Evolutionary conservation across 1,140 invertebrate genomes (phyloP).

Genomic region (Lepidotrigona ventralis): DNA sequence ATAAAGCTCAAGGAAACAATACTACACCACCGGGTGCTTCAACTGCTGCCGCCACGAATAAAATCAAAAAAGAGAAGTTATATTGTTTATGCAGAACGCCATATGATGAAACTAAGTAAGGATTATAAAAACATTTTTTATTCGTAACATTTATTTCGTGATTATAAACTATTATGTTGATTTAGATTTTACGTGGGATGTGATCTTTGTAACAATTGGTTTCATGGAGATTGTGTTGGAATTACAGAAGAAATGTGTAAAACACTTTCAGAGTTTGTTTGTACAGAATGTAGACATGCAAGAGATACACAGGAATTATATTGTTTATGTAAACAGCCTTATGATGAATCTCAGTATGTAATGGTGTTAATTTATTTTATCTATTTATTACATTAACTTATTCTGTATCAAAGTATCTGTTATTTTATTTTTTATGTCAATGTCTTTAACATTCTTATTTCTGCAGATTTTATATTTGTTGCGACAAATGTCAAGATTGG

Average conservation of each 20-base stretch:
- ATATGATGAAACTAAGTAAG: constrained; percentile 95
- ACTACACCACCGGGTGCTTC: constrained; percentile 71
- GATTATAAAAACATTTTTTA: background rate
- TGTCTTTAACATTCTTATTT: constrained; percentile 31
- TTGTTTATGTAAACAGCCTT: constrained; percentile 97
- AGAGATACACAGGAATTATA: constrained; percentile 95
- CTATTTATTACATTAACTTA: constrained; percentile 32
- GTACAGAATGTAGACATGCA: constrained; percentile 91
- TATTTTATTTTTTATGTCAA: background rate
- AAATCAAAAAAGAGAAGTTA: constrained; percentile 89
- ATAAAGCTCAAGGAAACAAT: constrained; percentile 66
- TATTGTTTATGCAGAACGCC: constrained; percentile 97
- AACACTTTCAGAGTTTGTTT: constrained; percentile 93
- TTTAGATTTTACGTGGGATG: constrained; percentile 97
- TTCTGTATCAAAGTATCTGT: background rate
- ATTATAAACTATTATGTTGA: background rate
- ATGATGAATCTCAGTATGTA: constrained; percentile 97
- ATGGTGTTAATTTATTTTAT: constrained; percentile 22
- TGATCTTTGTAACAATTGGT: constrained; percentile 98
- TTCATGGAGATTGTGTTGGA: constrained; percentile 97
- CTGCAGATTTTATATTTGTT: constrained; percentile 96
- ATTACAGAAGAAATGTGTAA: constrained; percentile 96
- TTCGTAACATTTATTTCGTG: background rate
- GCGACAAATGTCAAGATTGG: constrained; percentile 99
- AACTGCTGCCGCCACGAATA: constrained; percentile 63